Percentiles rank a stretch among this genome's conserved stretches.
phyloP scores from a whole-genome alignment of 1,140 invertebrate species.

The Helicoverpa zea region DNA sequence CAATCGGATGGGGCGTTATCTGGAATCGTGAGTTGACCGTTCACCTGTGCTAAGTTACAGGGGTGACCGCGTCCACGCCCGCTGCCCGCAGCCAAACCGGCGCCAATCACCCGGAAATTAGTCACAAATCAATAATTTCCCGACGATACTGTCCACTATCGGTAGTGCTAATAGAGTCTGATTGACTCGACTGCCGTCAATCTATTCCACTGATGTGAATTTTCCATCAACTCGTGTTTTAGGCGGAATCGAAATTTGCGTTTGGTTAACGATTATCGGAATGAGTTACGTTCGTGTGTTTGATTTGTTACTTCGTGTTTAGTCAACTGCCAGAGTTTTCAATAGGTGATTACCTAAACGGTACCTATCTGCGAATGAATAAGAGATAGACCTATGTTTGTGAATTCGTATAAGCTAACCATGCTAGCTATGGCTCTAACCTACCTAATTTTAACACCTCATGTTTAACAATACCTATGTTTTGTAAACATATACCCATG shows the following conservation, averaged over 20 bases:
- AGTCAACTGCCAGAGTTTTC: too few species aligned
- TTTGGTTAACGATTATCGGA: neutral
- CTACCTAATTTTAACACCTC: too few species aligned
- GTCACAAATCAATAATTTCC: conserved; percentile 81
- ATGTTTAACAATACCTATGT: too few species aligned
- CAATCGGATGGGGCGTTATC: conserved; percentile 40
- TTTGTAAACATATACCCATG: too few species aligned
- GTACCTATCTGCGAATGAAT: too few species aligned
- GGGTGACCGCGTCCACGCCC: conserved; percentile 74
- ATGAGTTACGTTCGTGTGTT: neutral
- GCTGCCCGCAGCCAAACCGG: conserved; percentile 65
- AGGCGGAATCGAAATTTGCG: conserved; percentile 21
- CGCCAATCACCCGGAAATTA: conserved; percentile 79
- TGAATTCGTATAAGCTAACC: too few species aligned
- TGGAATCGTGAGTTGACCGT: conserved; percentile 36
- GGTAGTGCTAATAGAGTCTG: conserved; percentile 69
- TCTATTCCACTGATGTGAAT: conserved; percentile 21
- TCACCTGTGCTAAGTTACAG: conserved; percentile 51
- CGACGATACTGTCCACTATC: conserved; percentile 64
- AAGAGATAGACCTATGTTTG: too few species aligned
- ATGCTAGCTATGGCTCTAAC: too few species aligned
- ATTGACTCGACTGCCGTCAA: conserved; percentile 62
- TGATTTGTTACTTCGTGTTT: too few species aligned
- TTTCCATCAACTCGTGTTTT: conserved; percentile 38
- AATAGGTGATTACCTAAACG: too few species aligned